These are phyloP conservation scores for Sitobion miscanthi DNA, from an alignment of 1,140 invertebrate species.

Conservation along the genomic window DNA sequence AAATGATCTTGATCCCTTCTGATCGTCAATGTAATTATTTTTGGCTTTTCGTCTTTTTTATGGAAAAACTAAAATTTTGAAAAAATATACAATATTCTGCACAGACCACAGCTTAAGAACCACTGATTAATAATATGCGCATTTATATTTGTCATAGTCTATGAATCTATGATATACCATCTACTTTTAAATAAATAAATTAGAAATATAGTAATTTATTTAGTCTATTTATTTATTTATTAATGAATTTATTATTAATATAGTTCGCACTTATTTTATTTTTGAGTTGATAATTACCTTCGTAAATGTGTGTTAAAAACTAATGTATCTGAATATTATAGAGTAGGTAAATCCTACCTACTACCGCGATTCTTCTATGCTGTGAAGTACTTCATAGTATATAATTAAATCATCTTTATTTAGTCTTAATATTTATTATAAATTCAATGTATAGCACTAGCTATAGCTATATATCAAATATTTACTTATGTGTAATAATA, in stretches of 20 bases:
- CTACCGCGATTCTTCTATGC: no score
- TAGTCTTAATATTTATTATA: neutral
- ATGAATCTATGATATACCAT: neutral
- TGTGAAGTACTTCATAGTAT: no score
- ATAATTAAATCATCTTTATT: no score
- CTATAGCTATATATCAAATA: neutral
- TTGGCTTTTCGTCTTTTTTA: neutral
- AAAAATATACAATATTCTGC: neutral
- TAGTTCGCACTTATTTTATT: neutral
- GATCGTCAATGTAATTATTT: neutral
- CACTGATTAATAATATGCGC: neutral
- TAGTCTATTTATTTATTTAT: neutral
- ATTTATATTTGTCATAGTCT: neutral
- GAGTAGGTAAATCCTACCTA: neutral
- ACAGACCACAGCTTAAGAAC: neutral
- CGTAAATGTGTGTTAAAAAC: neutral
- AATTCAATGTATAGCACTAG: neutral
- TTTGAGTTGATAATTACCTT: neutral
- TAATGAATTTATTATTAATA: neutral
- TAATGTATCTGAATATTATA: neutral
- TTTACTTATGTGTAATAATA: no score
- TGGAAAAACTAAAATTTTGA: neutral
- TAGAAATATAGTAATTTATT: neutral
- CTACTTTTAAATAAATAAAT: neutral
- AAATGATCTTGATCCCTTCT: neutral